Evolutionary conservation across 1,140 invertebrate species (phyloP), one percentile per base, ranked within the genome.

Genomic region (Pseudomyrmex dendroicus): DNA sequence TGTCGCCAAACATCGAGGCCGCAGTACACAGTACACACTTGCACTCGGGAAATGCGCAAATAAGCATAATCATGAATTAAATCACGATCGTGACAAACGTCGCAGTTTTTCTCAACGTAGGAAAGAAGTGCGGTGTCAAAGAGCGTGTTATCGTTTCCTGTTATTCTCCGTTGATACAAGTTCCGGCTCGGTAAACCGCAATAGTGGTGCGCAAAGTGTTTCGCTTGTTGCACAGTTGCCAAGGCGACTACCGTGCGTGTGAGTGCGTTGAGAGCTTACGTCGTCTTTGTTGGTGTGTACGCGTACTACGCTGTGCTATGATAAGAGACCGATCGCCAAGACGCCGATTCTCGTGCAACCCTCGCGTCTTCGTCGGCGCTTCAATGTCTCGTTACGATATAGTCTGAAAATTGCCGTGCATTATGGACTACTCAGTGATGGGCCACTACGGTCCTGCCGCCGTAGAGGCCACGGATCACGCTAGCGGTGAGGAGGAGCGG

Each of bases 361-460:
- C 57, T 80, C 13, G 56, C 25, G 22, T 2, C 46, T 17, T 56
- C 56, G 62, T 35, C 15, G 68, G 44, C 59, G 13, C 46, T 56
- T 84, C 73, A 13, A 89, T 88, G 84, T 4, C 62, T 57, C 59
- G 57, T 57, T 73, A 80, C 67, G 56, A 61, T 66, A 25, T 72
- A 35, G 52, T 13, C 57, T 89, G 83, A 89, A 83, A 68, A 9
- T 17, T 50, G 20, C 13, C 62, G 59, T 46, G 46, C 52, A 88
- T 74, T 68, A 93, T 93, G 92, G 92, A 93, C 70, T 93, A 92
- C 70, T 88, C 92, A 12, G 87, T 92, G 73, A 82, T 93, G 20
- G 89, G 91, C 13, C 92, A 91, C 62, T 93, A 93, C 73, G 91
- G 92, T 70, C 88, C 20, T 20, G 20, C 89, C 12, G 76, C 89